Evolutionary conservation across 1,140 invertebrate species (phyloP).

Genomic region (Sogatella furcifera): DNA sequence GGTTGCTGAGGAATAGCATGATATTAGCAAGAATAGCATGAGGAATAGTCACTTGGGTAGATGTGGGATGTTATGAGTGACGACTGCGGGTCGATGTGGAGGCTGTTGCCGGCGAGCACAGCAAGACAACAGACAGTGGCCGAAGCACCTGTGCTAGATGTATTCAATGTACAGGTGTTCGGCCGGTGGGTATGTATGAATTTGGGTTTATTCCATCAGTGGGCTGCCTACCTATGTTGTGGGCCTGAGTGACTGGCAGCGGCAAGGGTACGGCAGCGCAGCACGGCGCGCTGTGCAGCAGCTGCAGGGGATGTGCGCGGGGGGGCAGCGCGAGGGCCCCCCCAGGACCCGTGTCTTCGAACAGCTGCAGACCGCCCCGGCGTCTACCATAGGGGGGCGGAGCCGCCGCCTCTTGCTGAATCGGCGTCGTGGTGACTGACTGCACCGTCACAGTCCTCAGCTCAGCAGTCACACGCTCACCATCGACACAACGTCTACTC

Average conservation of each 20-base stretch:
- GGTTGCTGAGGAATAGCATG: too few relatives aligned
- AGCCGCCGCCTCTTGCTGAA: slow-evolving; percentile 21
- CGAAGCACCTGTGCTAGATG: too few relatives aligned
- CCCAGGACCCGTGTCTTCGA: slow-evolving; percentile 14
- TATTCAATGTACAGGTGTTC: too few relatives aligned
- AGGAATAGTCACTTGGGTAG: too few relatives aligned
- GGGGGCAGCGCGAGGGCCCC: slow-evolving; percentile 10
- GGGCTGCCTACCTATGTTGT: slow-evolving; percentile 20
- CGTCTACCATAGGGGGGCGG: slow-evolving; percentile 19
- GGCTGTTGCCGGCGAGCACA: too few relatives aligned
- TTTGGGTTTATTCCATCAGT: too few relatives aligned
- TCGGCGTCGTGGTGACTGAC: slow-evolving; percentile 22
- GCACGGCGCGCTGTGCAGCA: slow-evolving; percentile 18
- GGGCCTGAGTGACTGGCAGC: slow-evolving; percentile 20
- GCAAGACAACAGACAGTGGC: too few relatives aligned
- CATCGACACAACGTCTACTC: background rate
- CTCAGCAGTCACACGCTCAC: background rate
- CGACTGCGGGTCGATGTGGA: too few relatives aligned
- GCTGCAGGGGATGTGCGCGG: slow-evolving; percentile 11
- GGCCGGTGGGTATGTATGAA: too few relatives aligned
- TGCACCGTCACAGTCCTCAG: too few relatives aligned
- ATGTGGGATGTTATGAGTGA: too few relatives aligned
- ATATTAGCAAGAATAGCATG: too few relatives aligned
- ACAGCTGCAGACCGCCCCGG: slow-evolving; percentile 19
- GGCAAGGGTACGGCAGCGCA: slow-evolving; percentile 20